These are phyloP conservation scores for Ichneumoninae sp. DNA, from an alignment of 2,888 invertebrate genomes.

Conservation along the genomic window DNA sequence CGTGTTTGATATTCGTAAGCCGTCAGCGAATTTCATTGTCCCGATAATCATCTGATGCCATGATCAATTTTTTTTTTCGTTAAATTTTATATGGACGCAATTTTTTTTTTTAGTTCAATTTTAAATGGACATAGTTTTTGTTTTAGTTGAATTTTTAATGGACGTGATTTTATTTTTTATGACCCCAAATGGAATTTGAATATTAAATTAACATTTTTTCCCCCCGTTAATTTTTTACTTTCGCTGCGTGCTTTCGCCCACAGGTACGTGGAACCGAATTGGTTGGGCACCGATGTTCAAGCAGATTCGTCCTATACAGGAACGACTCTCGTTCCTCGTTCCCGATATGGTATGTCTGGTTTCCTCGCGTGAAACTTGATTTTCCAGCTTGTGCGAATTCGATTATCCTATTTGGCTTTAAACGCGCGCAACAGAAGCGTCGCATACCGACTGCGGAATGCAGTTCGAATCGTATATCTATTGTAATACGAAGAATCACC, in stretches of 20 bases:
- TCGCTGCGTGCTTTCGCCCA: not conserved
- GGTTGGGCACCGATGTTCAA: not conserved
- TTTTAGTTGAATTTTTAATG: no score
- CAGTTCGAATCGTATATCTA: conserved; percentile 13
- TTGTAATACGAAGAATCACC: conserved; percentile 1
- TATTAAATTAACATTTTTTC: no score
- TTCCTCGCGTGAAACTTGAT: conserved; percentile 45
- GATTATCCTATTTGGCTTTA: conserved; percentile 41
- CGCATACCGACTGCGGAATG: conserved; percentile 28
- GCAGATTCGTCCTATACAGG: not conserved
- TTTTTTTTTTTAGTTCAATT: no score
- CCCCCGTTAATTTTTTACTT: no score
- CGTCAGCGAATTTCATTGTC: not conserved
- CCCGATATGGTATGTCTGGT: not conserved
- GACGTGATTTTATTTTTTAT: no score
- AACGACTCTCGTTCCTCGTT: conserved; percentile 29
- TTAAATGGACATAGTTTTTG: no score
- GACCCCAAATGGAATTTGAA: no score
- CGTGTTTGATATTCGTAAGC: not conserved
- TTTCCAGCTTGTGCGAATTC: conserved; percentile 37
- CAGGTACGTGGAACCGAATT: not conserved
- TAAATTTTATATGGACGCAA: no score
- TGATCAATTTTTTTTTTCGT: no score
- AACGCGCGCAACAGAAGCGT: conserved; percentile 13
- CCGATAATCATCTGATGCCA: not conserved